Evolutionary conservation across 2,113 vertebrate genomes (phyloP).

Genomic region (Poeciliopsis occidentalis): DNA sequence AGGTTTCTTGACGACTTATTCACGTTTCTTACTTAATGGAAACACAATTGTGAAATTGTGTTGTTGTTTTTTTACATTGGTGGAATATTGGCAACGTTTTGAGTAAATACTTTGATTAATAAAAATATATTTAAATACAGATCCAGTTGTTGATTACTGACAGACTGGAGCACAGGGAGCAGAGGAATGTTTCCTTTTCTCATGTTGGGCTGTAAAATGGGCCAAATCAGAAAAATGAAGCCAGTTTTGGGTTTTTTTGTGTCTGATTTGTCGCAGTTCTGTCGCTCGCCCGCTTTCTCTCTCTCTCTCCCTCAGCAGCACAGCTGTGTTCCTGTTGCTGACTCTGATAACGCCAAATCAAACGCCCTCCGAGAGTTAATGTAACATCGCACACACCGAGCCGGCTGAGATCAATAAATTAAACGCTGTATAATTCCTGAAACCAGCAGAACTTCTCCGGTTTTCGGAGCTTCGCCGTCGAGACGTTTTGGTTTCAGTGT

Average conservation of each 20-base stretch:
- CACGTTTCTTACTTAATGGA: too few species aligned
- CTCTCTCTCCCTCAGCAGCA: constrained; percentile 35
- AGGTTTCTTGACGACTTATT: too few species aligned
- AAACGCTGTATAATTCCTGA: constrained; percentile 62
- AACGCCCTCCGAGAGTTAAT: constrained; percentile 57
- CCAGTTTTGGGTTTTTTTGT: constrained; percentile 51
- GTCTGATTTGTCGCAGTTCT: constrained; percentile 61
- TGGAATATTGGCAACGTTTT: too few species aligned
- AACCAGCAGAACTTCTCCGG: constrained; percentile 16
- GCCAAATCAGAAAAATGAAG: constrained; percentile 46
- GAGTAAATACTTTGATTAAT: too few species aligned
- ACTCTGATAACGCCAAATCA: constrained; percentile 59
- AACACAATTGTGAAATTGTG: too few species aligned
- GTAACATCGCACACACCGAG: constrained; percentile 48
- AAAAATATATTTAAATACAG: too few species aligned
- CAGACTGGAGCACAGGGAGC: too few species aligned
- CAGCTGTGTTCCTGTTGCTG: constrained; percentile 69
- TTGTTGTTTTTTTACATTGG: too few species aligned
- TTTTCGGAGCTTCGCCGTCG: neutral
- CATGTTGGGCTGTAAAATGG: constrained; percentile 54
- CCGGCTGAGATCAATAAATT: constrained; percentile 63
- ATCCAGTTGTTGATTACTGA: too few species aligned
- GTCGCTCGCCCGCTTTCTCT: neutral
- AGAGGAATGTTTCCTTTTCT: constrained; percentile 43
- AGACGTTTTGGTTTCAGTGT: too few species aligned